Conservation (phyloP, 2,888 invertebrate species). For the Neria commutata region DNA sequence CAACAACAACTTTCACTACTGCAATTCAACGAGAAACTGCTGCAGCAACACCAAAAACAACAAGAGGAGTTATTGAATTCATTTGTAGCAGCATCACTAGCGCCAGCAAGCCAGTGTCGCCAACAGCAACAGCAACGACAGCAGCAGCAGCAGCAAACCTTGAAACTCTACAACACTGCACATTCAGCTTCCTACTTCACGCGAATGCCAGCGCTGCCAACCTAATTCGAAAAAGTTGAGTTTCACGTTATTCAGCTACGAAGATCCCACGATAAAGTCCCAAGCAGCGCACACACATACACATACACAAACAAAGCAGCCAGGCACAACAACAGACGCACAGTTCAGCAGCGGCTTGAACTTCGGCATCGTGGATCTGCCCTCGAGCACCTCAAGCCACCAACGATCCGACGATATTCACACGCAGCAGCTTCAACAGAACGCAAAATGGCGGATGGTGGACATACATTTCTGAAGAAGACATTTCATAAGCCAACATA, state of each 20-base stretch:
- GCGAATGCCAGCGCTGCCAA: conserved; percentile 21
- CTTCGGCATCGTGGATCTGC: conserved; percentile 14
- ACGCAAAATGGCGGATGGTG: conserved; percentile 68
- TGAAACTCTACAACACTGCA: conserved; percentile 22
- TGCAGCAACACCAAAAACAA: conserved; percentile 13
- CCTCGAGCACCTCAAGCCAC: conserved; percentile 14
- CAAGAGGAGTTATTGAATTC: no score
- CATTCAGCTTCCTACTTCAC: conserved; percentile 17
- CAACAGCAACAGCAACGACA: conserved; percentile 20
- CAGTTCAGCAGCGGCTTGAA: background rate
- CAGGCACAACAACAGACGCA: background rate
- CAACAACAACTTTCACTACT: conserved; percentile 18
- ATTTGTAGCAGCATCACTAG: conserved; percentile 19
- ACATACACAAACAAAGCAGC: no score
- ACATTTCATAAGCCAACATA: conserved; percentile 99
- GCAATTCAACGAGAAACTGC: no score
- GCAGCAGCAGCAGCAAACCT: conserved; percentile 11
- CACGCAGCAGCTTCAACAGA: conserved; percentile 24
- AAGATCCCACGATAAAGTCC: background rate
- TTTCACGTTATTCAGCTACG: conserved; percentile 2
- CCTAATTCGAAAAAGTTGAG: conserved; percentile 26
- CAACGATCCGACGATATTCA: conserved; percentile 32
- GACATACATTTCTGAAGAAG: conserved; percentile 99
- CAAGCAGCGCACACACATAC: conserved; percentile 27
- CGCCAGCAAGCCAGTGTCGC: background rate